These are phyloP conservation scores for Macrophya alboannulata DNA, from an alignment of 2,888 invertebrate species.

Conservation along the genomic window DNA sequence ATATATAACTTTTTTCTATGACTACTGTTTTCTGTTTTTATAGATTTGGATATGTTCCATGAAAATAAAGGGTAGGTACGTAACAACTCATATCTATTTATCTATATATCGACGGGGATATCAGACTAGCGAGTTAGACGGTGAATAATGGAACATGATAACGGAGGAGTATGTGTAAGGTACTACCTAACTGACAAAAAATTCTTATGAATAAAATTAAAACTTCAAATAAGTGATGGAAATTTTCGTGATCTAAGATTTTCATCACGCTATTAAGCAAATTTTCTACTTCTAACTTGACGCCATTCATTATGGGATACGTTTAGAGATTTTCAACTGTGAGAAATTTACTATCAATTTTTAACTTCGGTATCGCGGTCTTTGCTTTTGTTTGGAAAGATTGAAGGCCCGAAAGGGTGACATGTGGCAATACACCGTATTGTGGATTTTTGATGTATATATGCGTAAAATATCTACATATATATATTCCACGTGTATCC, in stretches of 20 bases:
- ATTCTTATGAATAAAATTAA: conserved; percentile 13
- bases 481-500: not conserved
- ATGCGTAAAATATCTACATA: conserved; percentile 6
- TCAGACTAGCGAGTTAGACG: not conserved
- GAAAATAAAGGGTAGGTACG: not conserved
- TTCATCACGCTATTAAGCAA: not conserved
- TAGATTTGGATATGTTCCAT: not conserved
- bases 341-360: not conserved
- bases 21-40: not conserved
- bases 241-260: not conserved
- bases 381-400: conserved; percentile 14
- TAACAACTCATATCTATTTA: not conserved
- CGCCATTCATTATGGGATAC: not conserved
- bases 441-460: conserved; percentile 24
- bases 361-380: not conserved
- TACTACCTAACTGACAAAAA: not conserved
- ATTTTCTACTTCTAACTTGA: not conserved
- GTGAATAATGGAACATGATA: not conserved
- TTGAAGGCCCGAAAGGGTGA: not conserved
- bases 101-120: not conserved
- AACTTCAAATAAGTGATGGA: not conserved
- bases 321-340: not conserved
- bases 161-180: not conserved
- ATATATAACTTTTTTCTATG: conserved; percentile 8
- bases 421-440: not conserved